Evolutionary conservation across 64 coral and sea anemone species (phyloP), one percentile per base, ranked within the genome.

Genomic region (Actinia equina): DNA sequence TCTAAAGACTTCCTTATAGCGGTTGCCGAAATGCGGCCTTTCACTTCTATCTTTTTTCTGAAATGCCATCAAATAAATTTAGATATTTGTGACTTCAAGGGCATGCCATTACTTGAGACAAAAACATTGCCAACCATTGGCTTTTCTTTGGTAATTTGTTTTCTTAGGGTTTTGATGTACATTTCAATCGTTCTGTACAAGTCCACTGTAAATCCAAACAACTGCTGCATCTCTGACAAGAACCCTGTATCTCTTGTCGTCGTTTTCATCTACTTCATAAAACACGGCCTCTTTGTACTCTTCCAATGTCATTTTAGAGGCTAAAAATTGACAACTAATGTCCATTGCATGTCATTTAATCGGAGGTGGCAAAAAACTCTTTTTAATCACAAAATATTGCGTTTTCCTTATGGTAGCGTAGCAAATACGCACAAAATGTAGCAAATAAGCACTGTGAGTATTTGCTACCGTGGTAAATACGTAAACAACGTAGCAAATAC

Each of bases 281-380:
- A 81, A 71, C 57, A 89, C 74, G 49, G 92, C 92, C 11, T 88
- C 87, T 44, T 89, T 85, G 27, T 86, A 93, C 77, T 93, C 83
- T 52, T 71, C n/a, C 44, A 67, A 76, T 43, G 82, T 93, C 87
- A 93, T 93, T 59, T 93, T 93, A n/a, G 91, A 70, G n/a, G 62
- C 83, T 62, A 86, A n/a, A n/a, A n/a, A n/a, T n/a, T n/a, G n/a
- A n/a, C n/a, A n/a, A n/a, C n/a, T n/a, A n/a, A n/a, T n/a, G n/a
- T n/a, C n/a, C n/a, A n/a, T n/a, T n/a, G n/a, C n/a, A n/a, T n/a
- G n/a, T n/a, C n/a, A n/a, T n/a, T n/a, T n/a, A n/a, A n/a, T n/a
- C n/a, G n/a, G n/a, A n/a, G n/a, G n/a, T n/a, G n/a, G n/a, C n/a
- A n/a, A n/a, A n/a, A n/a, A n/a, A n/a, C n/a, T n/a, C n/a, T n/a